Percentiles rank a stretch among this genome's conserved stretches.
These are phyloP conservation scores for Linepithema humile DNA, from an alignment of 1,140 invertebrate genomes.

Conservation along the genomic window DNA sequence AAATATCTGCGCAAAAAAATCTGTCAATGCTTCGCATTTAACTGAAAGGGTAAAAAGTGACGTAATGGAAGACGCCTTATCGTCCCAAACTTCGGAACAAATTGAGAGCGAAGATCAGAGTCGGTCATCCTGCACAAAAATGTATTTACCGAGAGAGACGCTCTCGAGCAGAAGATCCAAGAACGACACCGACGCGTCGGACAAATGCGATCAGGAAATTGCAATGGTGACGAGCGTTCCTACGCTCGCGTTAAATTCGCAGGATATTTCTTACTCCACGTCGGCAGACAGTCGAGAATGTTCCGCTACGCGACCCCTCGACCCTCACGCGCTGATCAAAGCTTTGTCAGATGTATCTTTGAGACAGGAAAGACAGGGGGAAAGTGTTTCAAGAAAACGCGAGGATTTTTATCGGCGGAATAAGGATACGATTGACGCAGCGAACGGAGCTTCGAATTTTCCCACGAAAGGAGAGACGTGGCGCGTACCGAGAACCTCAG, in stretches of 20 bases:
- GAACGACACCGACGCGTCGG: background rate
- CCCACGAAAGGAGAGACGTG: slow-evolving; percentile 2
- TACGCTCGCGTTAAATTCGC: slow-evolving; percentile 58
- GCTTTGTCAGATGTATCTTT: slow-evolving; percentile 64
- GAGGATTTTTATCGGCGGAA: background rate
- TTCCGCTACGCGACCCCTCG: slow-evolving; percentile 27
- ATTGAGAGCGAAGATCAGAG: slow-evolving; percentile 14
- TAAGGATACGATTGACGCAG: background rate
- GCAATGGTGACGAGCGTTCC: slow-evolving; percentile 46
- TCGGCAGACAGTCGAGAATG: slow-evolving; percentile 40
- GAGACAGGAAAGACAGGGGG: background rate
- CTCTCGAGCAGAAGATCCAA: background rate
- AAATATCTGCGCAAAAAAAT: background rate
- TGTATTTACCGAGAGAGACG: background rate
- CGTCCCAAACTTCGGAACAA: slow-evolving; percentile 5
- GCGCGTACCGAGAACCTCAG: slow-evolving; percentile 6
- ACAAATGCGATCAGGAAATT: slow-evolving; percentile 18
- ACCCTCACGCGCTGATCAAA: slow-evolving; percentile 56
- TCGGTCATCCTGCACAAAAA: slow-evolving; percentile 1
- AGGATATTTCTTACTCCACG: slow-evolving; percentile 57
- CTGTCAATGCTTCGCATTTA: background rate
- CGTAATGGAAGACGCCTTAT: background rate
- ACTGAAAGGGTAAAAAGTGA: background rate
- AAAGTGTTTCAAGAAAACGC: background rate
- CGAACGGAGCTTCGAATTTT: background rate